Conservation (phyloP, 2,113 vertebrate genomes). For the Albula goreensis region DNA sequence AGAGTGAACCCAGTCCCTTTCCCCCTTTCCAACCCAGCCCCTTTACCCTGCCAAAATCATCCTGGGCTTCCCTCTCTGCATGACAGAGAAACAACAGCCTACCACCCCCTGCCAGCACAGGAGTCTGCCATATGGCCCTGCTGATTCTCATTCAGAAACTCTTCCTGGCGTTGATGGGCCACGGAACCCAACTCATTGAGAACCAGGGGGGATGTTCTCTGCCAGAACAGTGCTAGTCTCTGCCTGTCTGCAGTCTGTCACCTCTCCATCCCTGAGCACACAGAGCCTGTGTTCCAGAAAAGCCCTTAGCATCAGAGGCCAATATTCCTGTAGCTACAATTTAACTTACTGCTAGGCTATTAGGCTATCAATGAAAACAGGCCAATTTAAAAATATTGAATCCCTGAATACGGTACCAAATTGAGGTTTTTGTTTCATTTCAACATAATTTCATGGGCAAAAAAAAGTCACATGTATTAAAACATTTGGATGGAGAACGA, state of each 20-base stretch:
- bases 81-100: conserved; percentile 46
- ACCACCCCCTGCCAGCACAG: conserved; percentile 52
- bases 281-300: background rate
- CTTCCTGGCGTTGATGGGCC: background rate
- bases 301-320: background rate
- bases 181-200: background rate
- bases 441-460: too few relatives aligned
- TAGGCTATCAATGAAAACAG: too few relatives aligned
- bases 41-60: conserved; percentile 13
- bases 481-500: too few relatives aligned
- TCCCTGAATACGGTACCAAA: background rate
- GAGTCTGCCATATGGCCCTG: conserved; percentile 55
- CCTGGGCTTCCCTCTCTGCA: background rate
- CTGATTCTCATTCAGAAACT: conserved; percentile 56
- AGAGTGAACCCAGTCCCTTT: background rate
- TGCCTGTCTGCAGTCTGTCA: background rate
- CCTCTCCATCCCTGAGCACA: too few relatives aligned
- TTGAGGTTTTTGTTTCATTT: background rate
- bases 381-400: background rate
- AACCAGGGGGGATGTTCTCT: background rate
- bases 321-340: background rate
- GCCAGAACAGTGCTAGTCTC: background rate
- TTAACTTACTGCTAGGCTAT: too few relatives aligned
- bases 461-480: too few relatives aligned
- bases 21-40: background rate